Percentiles rank a stretch among this genome's conserved stretches.
phyloP scores from a whole-genome alignment of 53 echinoderm and acorn worm genomes.

The Temnopleurus reevesii region DNA sequence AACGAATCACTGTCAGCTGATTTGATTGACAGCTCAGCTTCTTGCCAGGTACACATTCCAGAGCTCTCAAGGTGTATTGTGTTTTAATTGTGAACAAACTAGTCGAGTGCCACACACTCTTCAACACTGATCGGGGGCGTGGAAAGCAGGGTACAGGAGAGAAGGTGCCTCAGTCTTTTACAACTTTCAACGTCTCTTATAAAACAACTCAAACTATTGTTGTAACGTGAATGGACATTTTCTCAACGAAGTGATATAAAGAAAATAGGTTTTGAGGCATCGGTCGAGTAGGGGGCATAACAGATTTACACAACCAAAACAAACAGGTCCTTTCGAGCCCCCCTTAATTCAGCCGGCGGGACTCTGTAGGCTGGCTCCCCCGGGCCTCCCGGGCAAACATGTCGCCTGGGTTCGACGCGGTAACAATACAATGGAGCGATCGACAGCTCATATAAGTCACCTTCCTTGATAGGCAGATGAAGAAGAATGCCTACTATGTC shows the following conservation, averaged over 20 bases:
- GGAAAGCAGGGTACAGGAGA: background rate
- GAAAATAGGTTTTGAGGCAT: conserved; percentile 31
- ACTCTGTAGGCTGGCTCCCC: conserved; percentile 33
- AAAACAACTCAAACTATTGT: conserved; percentile 12
- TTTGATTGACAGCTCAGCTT: conserved; percentile 29
- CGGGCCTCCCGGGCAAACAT: conserved; percentile 56
- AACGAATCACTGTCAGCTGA: conserved; percentile 14
- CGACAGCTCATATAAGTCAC: conserved; percentile 56
- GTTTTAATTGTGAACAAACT: conserved; percentile 54
- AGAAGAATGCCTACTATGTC: conserved; percentile 56
- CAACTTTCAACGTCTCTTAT: background rate
- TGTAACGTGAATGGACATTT: conserved; percentile 11
- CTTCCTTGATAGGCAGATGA: conserved; percentile 36
- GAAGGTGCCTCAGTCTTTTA: background rate
- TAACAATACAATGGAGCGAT: conserved; percentile 46
- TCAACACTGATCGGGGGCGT: background rate
- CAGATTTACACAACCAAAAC: conserved; percentile 55
- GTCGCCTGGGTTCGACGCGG: conserved; percentile 40
- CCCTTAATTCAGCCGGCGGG: conserved; percentile 58
- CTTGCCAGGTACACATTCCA: conserved; percentile 39
- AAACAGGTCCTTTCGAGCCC: conserved; percentile 40
- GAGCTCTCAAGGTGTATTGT: conserved; percentile 39
- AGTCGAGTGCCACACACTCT: background rate
- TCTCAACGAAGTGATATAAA: conserved; percentile 37
- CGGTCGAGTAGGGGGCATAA: conserved; percentile 26